phyloP scores from a whole-genome alignment of 1,140 invertebrate genomes.

The Bombus affinis region DNA sequence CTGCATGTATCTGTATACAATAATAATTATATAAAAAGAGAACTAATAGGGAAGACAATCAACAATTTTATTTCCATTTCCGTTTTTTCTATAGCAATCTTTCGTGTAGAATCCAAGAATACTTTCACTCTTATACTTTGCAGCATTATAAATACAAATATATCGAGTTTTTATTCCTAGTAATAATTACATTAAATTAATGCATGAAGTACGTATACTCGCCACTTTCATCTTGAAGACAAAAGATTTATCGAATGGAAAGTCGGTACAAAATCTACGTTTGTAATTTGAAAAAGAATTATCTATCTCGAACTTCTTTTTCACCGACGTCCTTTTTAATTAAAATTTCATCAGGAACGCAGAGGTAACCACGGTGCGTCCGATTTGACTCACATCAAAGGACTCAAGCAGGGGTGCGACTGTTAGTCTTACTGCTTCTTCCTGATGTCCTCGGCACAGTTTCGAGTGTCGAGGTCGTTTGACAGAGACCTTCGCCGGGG shows the following conservation, averaged over 20 bases:
- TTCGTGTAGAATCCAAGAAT: too few species aligned
- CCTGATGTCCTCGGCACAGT: conserved; percentile 71
- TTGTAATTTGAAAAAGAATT: neutral
- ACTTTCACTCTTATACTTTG: too few species aligned
- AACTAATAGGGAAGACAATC: too few species aligned
- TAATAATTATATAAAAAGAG: too few species aligned
- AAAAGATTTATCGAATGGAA: neutral
- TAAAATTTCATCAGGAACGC: neutral
- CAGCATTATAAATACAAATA: too few species aligned
- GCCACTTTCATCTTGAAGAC: neutral
- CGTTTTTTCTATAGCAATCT: too few species aligned
- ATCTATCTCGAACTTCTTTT: neutral
- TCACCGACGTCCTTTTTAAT: neutral
- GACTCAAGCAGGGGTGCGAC: neutral
- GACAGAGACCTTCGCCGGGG: conserved; percentile 69
- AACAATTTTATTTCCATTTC: too few species aligned
- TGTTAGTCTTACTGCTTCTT: conserved; percentile 35
- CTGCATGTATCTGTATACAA: too few species aligned
- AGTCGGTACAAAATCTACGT: neutral
- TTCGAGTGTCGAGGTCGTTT: conserved; percentile 62
- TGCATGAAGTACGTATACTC: too few species aligned
- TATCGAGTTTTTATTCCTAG: too few species aligned
- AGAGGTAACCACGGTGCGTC: neutral
- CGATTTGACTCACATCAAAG: neutral
- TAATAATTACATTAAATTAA: too few species aligned